Percentiles rank a stretch among this genome's conserved stretches.
Evolutionary conservation across 2,797 vertebrate genomes (phyloP).

Genomic region (Diceros bicornis): DNA sequence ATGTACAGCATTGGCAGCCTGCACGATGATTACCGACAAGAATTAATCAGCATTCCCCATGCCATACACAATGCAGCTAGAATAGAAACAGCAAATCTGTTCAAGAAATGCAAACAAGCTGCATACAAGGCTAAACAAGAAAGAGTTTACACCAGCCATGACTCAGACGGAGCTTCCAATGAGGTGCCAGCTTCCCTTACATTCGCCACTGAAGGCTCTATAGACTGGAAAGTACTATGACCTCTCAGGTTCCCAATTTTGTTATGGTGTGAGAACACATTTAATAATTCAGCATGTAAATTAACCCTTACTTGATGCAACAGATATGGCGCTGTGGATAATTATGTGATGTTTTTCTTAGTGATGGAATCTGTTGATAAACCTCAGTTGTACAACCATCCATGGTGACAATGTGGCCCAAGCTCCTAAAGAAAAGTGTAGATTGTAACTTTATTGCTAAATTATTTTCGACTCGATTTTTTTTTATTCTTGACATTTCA

Average conservation of each 20-base stretch:
- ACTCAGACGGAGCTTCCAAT: constrained; percentile 76
- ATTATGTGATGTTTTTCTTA: not conserved
- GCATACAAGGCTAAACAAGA: constrained; percentile 84
- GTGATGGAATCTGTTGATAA: not conserved
- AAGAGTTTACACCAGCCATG: constrained; percentile 83
- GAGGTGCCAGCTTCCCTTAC: constrained; percentile 78
- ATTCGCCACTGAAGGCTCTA: constrained; percentile 79
- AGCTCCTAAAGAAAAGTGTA: not conserved
- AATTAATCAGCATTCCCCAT: constrained; percentile 92
- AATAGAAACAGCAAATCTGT: constrained; percentile 86
- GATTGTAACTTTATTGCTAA: not conserved
- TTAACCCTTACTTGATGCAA: not conserved
- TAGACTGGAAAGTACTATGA: constrained; percentile 27
- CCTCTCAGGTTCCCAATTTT: constrained; percentile 32
- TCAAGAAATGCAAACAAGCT: constrained; percentile 84
- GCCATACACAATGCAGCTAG: constrained; percentile 80
- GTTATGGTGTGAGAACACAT: not conserved
- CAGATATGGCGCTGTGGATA: not conserved
- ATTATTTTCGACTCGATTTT: constrained; percentile 5
- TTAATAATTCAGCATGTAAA: constrained; percentile 32
- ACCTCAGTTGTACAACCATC: not conserved
- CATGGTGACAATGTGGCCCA: not conserved
- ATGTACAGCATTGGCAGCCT: constrained; percentile 88
- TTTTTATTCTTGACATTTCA: rapidly evolving
- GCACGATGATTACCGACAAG: constrained; percentile 93